Conservation (phyloP, 2,888 invertebrate genomes). For the Ischnus inquisitorius region DNA sequence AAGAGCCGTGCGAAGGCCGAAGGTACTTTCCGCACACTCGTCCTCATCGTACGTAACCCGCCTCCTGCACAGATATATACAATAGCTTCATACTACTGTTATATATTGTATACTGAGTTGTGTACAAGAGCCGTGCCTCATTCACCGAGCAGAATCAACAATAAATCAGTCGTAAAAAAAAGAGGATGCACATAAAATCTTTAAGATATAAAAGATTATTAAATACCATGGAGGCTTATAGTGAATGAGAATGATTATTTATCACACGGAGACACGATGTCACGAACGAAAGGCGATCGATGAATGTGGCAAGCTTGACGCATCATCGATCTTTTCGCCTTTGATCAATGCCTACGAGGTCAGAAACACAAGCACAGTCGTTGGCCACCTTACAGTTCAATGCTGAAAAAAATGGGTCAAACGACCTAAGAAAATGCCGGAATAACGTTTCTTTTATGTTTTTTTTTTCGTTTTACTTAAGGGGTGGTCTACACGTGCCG, state of each 20-base stretch:
- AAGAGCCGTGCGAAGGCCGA: slow-evolving; percentile 10
- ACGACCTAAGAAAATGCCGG: background rate
- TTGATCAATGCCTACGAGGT: background rate
- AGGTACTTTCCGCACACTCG: slow-evolving; percentile 47
- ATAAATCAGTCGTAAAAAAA: slow-evolving; percentile 55
- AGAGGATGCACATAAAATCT: slow-evolving; percentile 46
- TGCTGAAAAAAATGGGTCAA: background rate
- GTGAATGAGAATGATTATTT: slow-evolving; percentile 25
- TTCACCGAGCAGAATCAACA: slow-evolving; percentile 41
- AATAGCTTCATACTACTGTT: slow-evolving; percentile 51
- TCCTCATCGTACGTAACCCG: slow-evolving; percentile 62
- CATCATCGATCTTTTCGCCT: background rate
- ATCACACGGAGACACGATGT: background rate
- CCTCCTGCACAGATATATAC: slow-evolving; percentile 40
- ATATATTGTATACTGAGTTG: slow-evolving; percentile 45
- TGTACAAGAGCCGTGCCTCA: slow-evolving; percentile 45
- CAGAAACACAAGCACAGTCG: background rate
- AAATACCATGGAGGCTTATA: slow-evolving; percentile 29
- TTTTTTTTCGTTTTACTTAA: background rate
- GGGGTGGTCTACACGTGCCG: no score
- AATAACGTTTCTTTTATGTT: background rate
- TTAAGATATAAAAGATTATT: slow-evolving; percentile 38
- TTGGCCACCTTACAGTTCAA: background rate
- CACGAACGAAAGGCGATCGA: slow-evolving; percentile 13
- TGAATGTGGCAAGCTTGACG: background rate